Evolutionary conservation across 2,797 vertebrate genomes (phyloP), one percentile per base, ranked within the genome.

Genomic region (Myotis daubentonii): DNA sequence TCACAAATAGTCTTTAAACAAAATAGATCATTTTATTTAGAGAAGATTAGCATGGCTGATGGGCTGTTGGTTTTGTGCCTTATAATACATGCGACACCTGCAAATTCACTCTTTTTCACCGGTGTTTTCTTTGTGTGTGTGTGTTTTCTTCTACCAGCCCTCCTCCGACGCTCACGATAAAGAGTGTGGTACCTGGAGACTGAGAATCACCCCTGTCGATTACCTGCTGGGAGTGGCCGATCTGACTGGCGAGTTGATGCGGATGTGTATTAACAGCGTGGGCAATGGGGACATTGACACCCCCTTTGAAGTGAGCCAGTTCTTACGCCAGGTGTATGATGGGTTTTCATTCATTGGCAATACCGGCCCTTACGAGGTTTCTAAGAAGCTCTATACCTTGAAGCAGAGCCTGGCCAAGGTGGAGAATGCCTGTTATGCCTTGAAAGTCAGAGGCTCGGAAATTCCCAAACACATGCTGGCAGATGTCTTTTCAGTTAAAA

Each of bases 381-480:
- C 99, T 22, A 99, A 99, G 98, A 99, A 99, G 98, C 98, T 99
- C 85, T 99, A 99, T 88, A 99, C 99, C 2, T 98, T 99, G 97
- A 99, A 99, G 25, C 99, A 99, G 98, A 99, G 99, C 89, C 98
- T 99, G 96, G 99, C 98, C n/a, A 99, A 99, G 97, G 99, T 99
- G 87, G 99, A 99, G 98, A 99, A 99, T 55, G 99, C 99, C 82
- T 99, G 99, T 97, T 99, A 99, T 90, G 98, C 99, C 0, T 98
- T 99, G 49, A 99, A 98, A 33, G 99, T 99, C 65, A 98, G 99
- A 9, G 99, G 99, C 53, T 99, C 99, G 0, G 99, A 99, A 98
- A 99, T 99, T 96, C 99, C 99, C 66, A 99, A 99, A 96, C 99
- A 99, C 97, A 99, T 99, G 99, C 88, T 99, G 96, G 99, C 99